phyloP scores from a whole-genome alignment of 2,113 vertebrate species.

The Mobula birostris region DNA sequence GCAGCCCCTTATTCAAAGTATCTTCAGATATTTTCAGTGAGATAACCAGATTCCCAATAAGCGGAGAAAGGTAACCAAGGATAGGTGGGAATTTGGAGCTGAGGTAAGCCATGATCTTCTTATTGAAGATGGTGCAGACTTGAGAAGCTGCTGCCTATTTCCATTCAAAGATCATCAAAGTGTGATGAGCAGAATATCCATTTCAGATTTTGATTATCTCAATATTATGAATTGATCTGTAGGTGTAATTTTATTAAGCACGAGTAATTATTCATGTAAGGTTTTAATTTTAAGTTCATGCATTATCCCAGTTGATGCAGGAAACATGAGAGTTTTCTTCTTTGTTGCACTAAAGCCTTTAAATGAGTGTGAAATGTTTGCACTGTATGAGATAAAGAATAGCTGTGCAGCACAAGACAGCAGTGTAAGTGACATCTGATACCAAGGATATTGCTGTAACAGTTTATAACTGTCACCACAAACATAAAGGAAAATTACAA shows the following conservation, averaged over 20 bases:
- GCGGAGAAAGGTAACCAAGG: too few relatives aligned
- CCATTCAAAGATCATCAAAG: too few relatives aligned
- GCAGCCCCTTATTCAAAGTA: too few relatives aligned
- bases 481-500: neutral
- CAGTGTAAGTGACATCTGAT: neutral
- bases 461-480: neutral
- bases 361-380: neutral
- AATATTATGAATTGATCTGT: too few relatives aligned
- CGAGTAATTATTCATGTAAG: neutral
- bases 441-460: neutral
- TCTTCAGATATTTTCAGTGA: too few relatives aligned
- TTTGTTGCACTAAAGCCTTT: neutral
- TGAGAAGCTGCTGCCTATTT: too few relatives aligned
- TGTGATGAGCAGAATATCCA: too few relatives aligned
- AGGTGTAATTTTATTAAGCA: neutral
- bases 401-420: neutral
- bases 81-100: too few relatives aligned
- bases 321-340: neutral
- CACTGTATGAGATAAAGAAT: neutral
- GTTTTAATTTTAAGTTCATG: neutral
- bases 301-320: neutral
- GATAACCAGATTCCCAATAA: too few relatives aligned
- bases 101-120: too few relatives aligned
- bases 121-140: too few relatives aligned
- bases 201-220: too few relatives aligned